Conservation (phyloP, 1,140 invertebrate genomes). For the Hypothenemus hampei region DNA sequence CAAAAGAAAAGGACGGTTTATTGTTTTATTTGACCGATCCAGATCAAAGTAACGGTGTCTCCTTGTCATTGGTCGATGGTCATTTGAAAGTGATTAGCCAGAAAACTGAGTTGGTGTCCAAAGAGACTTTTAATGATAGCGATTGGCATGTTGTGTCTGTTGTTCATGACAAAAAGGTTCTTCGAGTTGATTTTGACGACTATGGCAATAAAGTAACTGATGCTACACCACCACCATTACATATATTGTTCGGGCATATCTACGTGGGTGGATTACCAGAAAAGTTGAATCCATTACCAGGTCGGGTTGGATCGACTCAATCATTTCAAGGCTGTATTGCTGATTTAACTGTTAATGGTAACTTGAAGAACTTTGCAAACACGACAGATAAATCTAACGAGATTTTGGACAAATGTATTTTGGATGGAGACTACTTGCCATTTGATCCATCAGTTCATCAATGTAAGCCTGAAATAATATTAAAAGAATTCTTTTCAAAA, state of each 20-base stretch:
- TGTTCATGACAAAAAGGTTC: conserved; percentile 57
- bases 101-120: conserved; percentile 55
- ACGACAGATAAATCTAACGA: conserved; percentile 59
- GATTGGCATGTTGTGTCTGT: conserved; percentile 91
- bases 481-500: background rate
- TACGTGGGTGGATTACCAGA: conserved; percentile 82
- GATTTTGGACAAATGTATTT: conserved; percentile 59
- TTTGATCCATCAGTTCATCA: conserved; percentile 35
- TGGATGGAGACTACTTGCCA: conserved; percentile 34
- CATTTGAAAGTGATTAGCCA: conserved; percentile 65
- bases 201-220: conserved; percentile 58
- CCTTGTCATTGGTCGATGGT: conserved; percentile 65
- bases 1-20: conserved; percentile 67
- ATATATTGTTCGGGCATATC: conserved; percentile 60
- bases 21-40: conserved; percentile 68
- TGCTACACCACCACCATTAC: conserved; percentile 51
- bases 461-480: conserved; percentile 21
- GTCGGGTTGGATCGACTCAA: conserved; percentile 43
- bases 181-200: conserved; percentile 83
- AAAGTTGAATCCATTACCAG: conserved; percentile 46
- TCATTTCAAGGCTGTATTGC: conserved; percentile 80
- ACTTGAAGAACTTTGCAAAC: conserved; percentile 75
- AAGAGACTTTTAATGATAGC: conserved; percentile 74
- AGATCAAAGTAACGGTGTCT: conserved; percentile 59
- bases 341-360: conserved; percentile 78